A percentile compares a stretch with the other conserved stretches of the same genome.
These are phyloP conservation scores for Dioctria rufipes DNA, from an alignment of 2,888 invertebrate genomes.

Conservation along the genomic window DNA sequence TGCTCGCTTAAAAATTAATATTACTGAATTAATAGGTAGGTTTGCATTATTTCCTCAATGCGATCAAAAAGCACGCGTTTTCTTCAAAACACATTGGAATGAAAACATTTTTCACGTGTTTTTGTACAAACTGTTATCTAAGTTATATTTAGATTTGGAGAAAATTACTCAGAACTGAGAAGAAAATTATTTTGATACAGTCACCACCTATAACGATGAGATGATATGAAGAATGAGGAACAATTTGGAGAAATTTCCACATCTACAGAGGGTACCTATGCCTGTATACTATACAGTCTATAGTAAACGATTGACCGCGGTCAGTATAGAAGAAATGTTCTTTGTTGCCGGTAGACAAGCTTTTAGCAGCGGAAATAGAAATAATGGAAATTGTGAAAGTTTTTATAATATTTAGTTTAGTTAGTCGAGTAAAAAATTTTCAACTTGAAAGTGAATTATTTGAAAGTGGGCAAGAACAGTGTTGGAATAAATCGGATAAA, in stretches of 20 bases:
- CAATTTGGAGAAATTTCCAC: constrained; percentile 1
- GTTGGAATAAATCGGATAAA: constrained; percentile 30
- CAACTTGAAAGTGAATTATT: not conserved
- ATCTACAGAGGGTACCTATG: too few species aligned
- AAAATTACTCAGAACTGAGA: constrained; percentile 19
- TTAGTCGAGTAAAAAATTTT: constrained; percentile 9
- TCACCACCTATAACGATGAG: too few species aligned
- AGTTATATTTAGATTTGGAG: constrained; percentile 35
- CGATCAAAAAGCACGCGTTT: constrained; percentile 12
- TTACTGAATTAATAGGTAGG: constrained; percentile 1
- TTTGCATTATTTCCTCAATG: constrained; percentile 9
- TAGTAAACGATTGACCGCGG: constrained; percentile 22
- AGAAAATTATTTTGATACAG: not conserved
- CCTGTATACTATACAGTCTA: not conserved
- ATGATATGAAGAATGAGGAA: not conserved
- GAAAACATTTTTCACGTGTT: constrained; percentile 31
- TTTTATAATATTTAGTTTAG: constrained; percentile 6
- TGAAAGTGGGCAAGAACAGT: constrained; percentile 6
- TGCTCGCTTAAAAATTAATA: too few species aligned
- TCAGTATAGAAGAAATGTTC: constrained; percentile 14
- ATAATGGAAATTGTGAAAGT: constrained; percentile 19
- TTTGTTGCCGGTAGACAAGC: not conserved
- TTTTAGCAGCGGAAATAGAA: not conserved
- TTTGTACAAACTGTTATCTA: constrained; percentile 15
- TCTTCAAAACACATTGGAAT: constrained; percentile 3